These are phyloP conservation scores for Sorex fumeus DNA, from an alignment of 2,113 vertebrate genomes.

Conservation along the genomic window DNA sequence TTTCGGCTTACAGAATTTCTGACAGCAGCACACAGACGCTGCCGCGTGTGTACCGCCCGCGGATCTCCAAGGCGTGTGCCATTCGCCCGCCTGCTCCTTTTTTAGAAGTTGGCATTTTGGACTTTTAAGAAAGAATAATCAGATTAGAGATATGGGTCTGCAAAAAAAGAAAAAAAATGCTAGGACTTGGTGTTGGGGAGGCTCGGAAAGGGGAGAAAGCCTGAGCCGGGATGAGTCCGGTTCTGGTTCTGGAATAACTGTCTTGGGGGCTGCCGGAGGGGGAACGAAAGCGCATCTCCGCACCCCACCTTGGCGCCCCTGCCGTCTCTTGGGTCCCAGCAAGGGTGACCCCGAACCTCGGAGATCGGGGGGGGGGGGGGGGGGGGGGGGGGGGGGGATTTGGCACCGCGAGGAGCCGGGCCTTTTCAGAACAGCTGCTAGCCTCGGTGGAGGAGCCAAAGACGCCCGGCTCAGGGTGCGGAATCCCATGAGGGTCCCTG, in stretches of 20 bases:
- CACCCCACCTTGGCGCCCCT: conserved; percentile 69
- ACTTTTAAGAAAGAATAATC: conserved; percentile 15
- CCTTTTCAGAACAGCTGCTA: conserved; percentile 75
- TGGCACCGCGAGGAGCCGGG: neutral
- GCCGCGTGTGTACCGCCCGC: conserved; percentile 55
- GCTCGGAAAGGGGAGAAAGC: neutral
- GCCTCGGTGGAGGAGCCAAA: neutral
- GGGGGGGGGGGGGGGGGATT: too few relatives aligned
- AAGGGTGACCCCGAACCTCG: neutral
- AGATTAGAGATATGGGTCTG: conserved; percentile 17
- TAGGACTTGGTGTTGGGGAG: neutral
- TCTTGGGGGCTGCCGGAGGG: neutral
- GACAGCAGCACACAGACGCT: conserved; percentile 71
- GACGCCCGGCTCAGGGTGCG: neutral
- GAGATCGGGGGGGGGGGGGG: neutral
- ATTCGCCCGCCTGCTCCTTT: neutral
- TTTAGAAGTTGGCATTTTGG: conserved; percentile 72
- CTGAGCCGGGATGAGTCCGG: neutral
- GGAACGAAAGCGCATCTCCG: neutral
- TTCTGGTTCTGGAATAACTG: neutral
- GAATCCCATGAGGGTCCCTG: conserved; percentile 60
- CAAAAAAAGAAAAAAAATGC: neutral
- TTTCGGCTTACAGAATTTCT: conserved; percentile 73
- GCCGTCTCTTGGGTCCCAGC: neutral
- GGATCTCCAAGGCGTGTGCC: neutral